Base-by-base conservation (phyloP, 2,888 invertebrate genomes). In the Crioceris asparagi region DNA sequence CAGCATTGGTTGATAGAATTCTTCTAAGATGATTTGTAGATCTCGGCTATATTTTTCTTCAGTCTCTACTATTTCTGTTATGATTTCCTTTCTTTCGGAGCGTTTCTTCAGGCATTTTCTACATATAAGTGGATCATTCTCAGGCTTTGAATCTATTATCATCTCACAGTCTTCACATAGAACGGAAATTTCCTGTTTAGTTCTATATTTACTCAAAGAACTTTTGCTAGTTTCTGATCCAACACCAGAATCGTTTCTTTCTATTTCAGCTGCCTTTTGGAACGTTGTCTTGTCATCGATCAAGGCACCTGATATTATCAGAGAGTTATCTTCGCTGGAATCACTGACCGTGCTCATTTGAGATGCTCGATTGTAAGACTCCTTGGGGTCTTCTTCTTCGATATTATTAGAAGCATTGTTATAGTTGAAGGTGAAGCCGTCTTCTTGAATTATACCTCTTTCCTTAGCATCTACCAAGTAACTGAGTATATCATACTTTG, bases 1-100 rank as follows among this genome's bases (percentile, higher is more conserved):
- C 52, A 90, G 69, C 85, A 94, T 92, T 0, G 93, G 93, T 55
- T 84, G 81, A 60, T 87, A 86, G 61, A 91, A 90, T 63, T 91
- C 93, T 62, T 93, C 92, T 51, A 90, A 70, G 51, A 94, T 84
- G 39, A 94, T 92, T 60, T 85, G 82, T 52, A 94, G 69, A 64
- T 94, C 94, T 36, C 92, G 73, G 14, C 92, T 91, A 59, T 94
- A 94, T 57, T 92, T 94, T 58, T 91, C 83, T 66, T 94, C 94
- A 2, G 94, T 94, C 66, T 94, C 93, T 3, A 92, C 86, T 43
- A 94, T 90, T 70, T 94, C 94, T 3, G 84, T 84, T 35, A 94
- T 83, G 21, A 92, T 93, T 69, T 94, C 92, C 57, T 91, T 90
- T 37, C 93, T 74, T 61, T 94, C 93, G 6, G 84, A 77, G 38